Evolutionary conservation across 2,888 invertebrate species (phyloP).

Genomic region (Pasiphila rectangulata): DNA sequence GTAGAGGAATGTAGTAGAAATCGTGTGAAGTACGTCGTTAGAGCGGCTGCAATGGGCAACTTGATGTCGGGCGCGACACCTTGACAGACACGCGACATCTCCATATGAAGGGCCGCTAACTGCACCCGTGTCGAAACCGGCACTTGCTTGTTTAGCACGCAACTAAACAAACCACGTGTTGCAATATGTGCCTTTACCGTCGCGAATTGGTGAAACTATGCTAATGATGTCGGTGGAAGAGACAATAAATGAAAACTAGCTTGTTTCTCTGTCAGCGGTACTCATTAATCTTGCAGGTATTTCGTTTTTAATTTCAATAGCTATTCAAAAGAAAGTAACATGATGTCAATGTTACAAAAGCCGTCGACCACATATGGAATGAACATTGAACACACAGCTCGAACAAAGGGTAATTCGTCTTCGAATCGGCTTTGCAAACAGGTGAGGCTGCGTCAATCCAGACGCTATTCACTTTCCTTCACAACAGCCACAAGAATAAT

Average conservation of each 20-base stretch:
- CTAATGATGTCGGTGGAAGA: constrained; percentile 40
- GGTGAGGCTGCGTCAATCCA: constrained; percentile 63
- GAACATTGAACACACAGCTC: constrained; percentile 42
- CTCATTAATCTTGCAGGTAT: no score
- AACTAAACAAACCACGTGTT: constrained; percentile 57
- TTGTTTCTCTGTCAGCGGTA: constrained; percentile 12
- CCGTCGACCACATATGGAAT: constrained; percentile 38
- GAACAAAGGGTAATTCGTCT: constrained; percentile 74
- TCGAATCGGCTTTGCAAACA: constrained; percentile 67
- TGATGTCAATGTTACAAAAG: constrained; percentile 60
- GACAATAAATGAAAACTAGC: constrained; percentile 41
- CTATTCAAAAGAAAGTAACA: constrained; percentile 43
- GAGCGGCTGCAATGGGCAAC: constrained; percentile 27
- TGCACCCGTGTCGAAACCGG: constrained; percentile 64
- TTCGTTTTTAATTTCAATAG: no score
- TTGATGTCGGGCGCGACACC: constrained; percentile 22
- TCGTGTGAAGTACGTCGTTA: constrained; percentile 55
- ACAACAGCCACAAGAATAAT: constrained; percentile 56
- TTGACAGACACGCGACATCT: constrained; percentile 46
- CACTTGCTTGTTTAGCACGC: constrained; percentile 65
- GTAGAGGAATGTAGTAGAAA: constrained; percentile 53
- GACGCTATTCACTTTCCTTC: constrained; percentile 61
- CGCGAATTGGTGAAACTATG: constrained; percentile 68
- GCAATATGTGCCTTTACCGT: constrained; percentile 55
- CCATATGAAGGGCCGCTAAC: constrained; percentile 65